Conservation (phyloP, 2,797 vertebrate species). For the Holocentrus rufus region DNA sequence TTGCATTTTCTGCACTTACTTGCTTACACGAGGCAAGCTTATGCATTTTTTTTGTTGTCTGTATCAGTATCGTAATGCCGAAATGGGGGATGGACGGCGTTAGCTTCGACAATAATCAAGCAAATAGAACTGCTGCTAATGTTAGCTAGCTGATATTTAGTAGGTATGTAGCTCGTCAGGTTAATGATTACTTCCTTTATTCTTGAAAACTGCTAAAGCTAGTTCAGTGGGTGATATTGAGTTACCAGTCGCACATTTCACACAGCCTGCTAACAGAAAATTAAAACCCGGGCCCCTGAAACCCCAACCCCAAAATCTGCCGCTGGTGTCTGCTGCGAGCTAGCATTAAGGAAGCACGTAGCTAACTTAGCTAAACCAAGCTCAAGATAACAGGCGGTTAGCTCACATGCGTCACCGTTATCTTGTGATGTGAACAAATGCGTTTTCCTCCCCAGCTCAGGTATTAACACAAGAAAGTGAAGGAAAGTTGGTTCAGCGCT, state of each 20-base stretch:
- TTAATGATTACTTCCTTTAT: no score
- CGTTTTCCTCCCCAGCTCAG: no score
- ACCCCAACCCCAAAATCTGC: not conserved
- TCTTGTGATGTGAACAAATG: not conserved
- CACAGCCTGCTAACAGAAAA: not conserved
- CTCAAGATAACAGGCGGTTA: constrained; percentile 5
- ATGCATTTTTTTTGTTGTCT: not conserved
- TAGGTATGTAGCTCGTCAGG: not conserved
- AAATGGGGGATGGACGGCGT: not conserved
- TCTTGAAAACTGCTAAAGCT: not conserved
- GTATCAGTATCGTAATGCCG: not conserved
- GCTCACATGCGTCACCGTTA: not conserved
- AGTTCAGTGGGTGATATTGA: not conserved
- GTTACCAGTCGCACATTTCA: not conserved
- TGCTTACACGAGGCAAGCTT: not conserved
- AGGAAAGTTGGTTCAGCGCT: not conserved
- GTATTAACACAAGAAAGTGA: not conserved
- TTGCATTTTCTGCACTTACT: not conserved
- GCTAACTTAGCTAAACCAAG: constrained; percentile 50
- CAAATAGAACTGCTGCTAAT: constrained; percentile 29
- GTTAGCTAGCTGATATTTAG: constrained; percentile 6
- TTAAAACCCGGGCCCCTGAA: not conserved
- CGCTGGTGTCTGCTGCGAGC: constrained; percentile 16
- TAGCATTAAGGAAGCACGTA: constrained; percentile 23
- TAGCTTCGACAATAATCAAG: constrained; percentile 2